phyloP scores from a whole-genome alignment of 2,113 vertebrate genomes.

The Albula goreensis region DNA sequence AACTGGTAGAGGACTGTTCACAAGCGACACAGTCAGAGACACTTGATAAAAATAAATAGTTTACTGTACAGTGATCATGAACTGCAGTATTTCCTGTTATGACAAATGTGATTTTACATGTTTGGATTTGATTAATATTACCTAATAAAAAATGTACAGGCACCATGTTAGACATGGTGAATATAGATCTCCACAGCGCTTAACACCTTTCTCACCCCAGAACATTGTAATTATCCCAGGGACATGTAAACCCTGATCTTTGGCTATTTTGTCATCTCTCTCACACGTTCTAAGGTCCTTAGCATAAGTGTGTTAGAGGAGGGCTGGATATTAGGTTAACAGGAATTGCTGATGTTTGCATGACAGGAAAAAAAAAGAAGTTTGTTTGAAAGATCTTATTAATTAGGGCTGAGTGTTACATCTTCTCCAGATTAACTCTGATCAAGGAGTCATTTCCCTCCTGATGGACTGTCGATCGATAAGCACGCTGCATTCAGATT shows the following conservation, averaged over 20 bases:
- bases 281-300: conserved; percentile 8
- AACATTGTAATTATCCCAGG: neutral
- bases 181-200: neutral
- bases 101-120: neutral
- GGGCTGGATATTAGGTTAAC: neutral
- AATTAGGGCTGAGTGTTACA: conserved; percentile 27
- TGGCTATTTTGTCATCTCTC: conserved; percentile 2
- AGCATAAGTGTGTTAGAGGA: conserved; percentile 8
- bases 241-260: neutral
- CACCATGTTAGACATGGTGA: neutral
- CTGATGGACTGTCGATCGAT: conserved; percentile 26
- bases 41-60: no score
- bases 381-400: conserved; percentile 15
- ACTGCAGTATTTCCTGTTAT: no score
- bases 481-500: conserved; percentile 24
- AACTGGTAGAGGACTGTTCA: neutral
- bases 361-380: neutral
- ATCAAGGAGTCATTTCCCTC: conserved; percentile 30
- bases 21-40: neutral
- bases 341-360: conserved; percentile 24
- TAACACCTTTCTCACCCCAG: neutral
- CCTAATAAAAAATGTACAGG: neutral
- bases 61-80: no score
- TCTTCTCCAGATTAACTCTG: conserved; percentile 29
- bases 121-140: neutral